Conservation (phyloP, 2,888 invertebrate genomes). For the Pyralis farinalis region DNA sequence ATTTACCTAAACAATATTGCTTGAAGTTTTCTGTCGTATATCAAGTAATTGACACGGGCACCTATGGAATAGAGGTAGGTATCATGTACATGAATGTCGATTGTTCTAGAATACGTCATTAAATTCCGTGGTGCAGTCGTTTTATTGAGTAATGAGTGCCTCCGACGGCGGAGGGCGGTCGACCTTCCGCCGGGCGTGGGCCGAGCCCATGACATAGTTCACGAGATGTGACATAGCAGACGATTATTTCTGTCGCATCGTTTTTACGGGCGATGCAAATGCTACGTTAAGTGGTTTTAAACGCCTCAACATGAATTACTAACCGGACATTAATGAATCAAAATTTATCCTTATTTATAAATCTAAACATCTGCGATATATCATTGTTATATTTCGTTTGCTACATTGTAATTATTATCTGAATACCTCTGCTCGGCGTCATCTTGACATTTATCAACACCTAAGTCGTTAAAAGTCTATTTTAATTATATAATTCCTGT, state of each 20-base stretch:
- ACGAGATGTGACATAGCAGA: conserved; percentile 52
- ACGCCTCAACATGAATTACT: not conserved
- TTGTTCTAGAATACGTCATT: conserved; percentile 4
- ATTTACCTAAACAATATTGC: too few species aligned
- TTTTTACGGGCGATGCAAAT: conserved; percentile 35
- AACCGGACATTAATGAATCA: too few species aligned
- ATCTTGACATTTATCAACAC: not conserved
- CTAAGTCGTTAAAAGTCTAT: not conserved
- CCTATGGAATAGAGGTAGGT: too few species aligned
- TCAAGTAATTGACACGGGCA: too few species aligned
- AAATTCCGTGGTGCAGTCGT: conserved; percentile 33
- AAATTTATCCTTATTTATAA: too few species aligned
- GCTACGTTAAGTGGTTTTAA: not conserved
- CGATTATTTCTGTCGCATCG: conserved; percentile 67
- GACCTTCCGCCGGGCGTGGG: conserved; percentile 73
- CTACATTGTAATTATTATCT: too few species aligned
- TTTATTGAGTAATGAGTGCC: conserved; percentile 48
- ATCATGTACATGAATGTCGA: too few species aligned
- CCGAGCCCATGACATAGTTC: conserved; percentile 76
- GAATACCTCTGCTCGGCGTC: not conserved
- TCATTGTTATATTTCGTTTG: too few species aligned
- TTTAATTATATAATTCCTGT: not conserved
- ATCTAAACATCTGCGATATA: too few species aligned
- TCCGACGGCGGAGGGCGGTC: conserved; percentile 46
- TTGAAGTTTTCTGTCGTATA: too few species aligned